A percentile compares a stretch with the other conserved stretches of the same genome.
Evolutionary conservation across 2,797 vertebrate species (phyloP).

Genomic region (Darevskia mixta): DNA sequence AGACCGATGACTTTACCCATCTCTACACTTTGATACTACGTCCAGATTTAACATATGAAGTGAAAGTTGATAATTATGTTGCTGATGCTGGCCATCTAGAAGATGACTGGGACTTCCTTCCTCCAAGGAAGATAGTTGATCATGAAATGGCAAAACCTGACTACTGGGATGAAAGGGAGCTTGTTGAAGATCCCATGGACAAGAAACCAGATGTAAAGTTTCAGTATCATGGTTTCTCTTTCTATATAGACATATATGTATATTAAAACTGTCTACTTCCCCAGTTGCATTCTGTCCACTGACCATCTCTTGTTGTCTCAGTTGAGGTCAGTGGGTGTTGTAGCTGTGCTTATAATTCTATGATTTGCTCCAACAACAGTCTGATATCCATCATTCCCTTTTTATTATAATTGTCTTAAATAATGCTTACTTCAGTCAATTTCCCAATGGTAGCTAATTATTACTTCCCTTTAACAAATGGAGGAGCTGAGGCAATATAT

Average conservation of each 20-base stretch:
- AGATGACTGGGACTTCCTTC: constrained; percentile 89
- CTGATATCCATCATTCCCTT: not conserved
- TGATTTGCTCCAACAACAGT: not conserved
- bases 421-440: not conserved
- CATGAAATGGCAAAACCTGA: constrained; percentile 85
- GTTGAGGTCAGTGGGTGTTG: not conserved
- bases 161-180: constrained; percentile 87
- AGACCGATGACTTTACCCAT: constrained; percentile 89
- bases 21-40: constrained; percentile 87
- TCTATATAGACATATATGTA: not conserved
- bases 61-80: constrained; percentile 90
- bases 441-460: not conserved
- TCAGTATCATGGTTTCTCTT: not conserved
- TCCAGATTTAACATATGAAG: constrained; percentile 88
- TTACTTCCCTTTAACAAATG: not conserved
- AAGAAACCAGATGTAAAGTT: constrained; percentile 85
- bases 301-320: not conserved
- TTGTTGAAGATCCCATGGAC: constrained; percentile 86
- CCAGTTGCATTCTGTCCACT: not conserved
- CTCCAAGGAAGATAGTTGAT: constrained; percentile 86
- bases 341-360: not conserved
- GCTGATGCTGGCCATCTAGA: constrained; percentile 85
- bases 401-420: constrained; percentile 1
- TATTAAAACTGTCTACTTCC: not conserved
- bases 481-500: not conserved